These are phyloP conservation scores for Haemorhous mexicanus DNA, from an alignment of 2,113 vertebrate species.

Conservation along the genomic window DNA sequence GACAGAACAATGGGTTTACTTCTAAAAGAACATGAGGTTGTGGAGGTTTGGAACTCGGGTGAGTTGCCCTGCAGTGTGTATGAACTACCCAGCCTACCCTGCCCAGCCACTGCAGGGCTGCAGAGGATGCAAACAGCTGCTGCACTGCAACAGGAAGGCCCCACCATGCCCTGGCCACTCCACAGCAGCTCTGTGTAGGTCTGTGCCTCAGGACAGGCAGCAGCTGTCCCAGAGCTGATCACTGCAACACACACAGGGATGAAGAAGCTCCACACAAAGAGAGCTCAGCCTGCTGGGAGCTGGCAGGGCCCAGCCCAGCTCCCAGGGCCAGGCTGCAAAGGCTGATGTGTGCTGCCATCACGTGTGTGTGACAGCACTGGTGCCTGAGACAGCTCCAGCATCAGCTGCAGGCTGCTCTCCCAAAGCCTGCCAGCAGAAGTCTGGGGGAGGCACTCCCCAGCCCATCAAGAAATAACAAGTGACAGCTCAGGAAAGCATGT, in stretches of 20 bases:
- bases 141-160: background rate
- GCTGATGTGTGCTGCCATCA: background rate
- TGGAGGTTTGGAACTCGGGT: background rate
- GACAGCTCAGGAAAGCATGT: background rate
- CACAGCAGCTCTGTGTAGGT: background rate
- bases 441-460: background rate
- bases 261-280: background rate
- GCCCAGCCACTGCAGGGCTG: background rate
- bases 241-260: accelerated
- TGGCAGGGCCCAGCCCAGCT: background rate
- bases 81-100: background rate
- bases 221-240: background rate
- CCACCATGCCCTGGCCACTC: background rate
- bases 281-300: background rate
- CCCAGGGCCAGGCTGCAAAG: background rate
- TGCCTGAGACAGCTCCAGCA: background rate
- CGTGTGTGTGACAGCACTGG: background rate
- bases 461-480: background rate
- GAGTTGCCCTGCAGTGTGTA: background rate
- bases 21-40: background rate
- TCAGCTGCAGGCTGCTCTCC: background rate
- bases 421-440: background rate
- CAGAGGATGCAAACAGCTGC: background rate
- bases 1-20: background rate
- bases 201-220: background rate